These are phyloP conservation scores for Rhinoderma darwinii DNA, from an alignment of 2,113 vertebrate species.

Conservation along the genomic window DNA sequence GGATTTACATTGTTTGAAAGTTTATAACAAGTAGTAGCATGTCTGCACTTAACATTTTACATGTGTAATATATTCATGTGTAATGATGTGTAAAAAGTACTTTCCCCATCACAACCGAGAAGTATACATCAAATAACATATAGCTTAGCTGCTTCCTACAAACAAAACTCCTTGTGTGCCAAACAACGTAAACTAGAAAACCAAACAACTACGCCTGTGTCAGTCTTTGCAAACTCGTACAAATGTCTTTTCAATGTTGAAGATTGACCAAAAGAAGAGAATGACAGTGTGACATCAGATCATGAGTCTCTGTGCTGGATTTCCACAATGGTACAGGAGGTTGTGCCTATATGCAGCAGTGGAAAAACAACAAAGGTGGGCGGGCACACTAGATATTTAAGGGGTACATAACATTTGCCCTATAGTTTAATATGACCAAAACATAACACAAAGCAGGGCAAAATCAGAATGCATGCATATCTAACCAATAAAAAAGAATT, in stretches of 20 bases:
- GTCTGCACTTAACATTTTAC: background rate
- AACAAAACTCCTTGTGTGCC: background rate
- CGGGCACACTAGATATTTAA: too few relatives aligned
- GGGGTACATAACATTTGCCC: too few relatives aligned
- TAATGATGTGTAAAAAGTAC: background rate
- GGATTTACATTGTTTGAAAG: background rate
- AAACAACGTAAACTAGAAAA: background rate
- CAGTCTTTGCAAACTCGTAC: background rate
- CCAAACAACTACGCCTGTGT: background rate
- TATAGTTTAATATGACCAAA: too few relatives aligned
- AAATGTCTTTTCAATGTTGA: background rate
- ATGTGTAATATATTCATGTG: conserved; percentile 2
- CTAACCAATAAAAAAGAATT: too few relatives aligned
- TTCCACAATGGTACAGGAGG: background rate
- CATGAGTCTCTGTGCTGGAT: background rate
- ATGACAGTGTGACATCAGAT: background rate
- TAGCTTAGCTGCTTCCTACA: background rate
- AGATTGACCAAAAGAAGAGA: background rate
- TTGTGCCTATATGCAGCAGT: background rate
- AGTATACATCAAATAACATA: background rate
- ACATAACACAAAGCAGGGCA: too few relatives aligned
- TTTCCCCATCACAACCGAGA: background rate
- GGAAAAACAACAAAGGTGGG: background rate
- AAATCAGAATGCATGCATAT: too few relatives aligned
- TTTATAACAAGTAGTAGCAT: background rate